phyloP scores from a whole-genome alignment of 2,113 vertebrate species.

The Etheostoma cragini region DNA sequence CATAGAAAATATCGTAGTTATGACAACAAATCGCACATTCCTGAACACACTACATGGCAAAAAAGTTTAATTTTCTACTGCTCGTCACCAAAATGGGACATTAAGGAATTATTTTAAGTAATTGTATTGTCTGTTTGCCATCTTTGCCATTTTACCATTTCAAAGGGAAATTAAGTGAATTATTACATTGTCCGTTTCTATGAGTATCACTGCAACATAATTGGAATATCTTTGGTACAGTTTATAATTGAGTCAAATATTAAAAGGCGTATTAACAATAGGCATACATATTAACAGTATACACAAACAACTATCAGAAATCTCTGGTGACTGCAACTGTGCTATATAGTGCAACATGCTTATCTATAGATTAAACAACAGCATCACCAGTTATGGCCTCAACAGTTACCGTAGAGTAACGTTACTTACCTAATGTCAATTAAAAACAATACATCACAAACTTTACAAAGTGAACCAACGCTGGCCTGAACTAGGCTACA shows the following conservation, averaged over 20 bases:
- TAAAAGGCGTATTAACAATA: background rate
- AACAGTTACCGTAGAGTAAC: no score
- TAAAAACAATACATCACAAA: no score
- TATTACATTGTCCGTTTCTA: background rate
- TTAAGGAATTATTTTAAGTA: background rate
- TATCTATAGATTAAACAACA: background rate
- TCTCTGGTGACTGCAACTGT: background rate
- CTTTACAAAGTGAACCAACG: no score
- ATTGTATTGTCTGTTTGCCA: background rate
- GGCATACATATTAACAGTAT: background rate
- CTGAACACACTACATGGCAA: background rate
- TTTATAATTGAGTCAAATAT: background rate
- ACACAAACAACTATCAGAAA: background rate
- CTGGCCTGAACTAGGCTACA: no score
- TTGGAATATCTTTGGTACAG: background rate
- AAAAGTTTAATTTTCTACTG: background rate
- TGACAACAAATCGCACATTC: background rate
- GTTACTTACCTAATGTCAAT: no score
- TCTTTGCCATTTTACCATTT: background rate
- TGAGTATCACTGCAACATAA: background rate
- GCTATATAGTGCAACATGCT: background rate
- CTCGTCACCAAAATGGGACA: background rate
- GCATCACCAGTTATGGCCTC: no score
- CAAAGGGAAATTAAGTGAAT: background rate
- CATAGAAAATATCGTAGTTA: slow-evolving; percentile 3